phyloP scores from a whole-genome alignment of 2,797 vertebrate species.

The Vultur gryphus region DNA sequence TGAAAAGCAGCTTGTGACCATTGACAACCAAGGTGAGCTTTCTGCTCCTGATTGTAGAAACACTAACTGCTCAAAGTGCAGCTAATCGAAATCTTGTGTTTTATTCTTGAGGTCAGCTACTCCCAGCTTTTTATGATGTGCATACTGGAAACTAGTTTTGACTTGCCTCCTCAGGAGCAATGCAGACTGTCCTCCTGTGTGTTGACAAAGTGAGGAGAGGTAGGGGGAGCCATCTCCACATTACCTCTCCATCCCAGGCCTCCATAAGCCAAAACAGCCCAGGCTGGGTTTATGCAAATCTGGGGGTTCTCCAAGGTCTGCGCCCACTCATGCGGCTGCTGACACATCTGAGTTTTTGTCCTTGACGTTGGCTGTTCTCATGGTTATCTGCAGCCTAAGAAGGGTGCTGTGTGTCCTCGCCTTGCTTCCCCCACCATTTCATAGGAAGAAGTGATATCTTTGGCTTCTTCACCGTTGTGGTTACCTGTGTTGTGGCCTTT shows the following conservation, averaged over 20 bases:
- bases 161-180: background rate
- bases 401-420: background rate
- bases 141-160: background rate
- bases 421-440: background rate
- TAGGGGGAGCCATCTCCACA: background rate
- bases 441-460: fast-evolving
- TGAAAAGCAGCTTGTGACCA: constrained; percentile 83
- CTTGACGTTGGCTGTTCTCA: background rate
- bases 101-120: background rate
- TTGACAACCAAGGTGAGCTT: constrained; percentile 81
- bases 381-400: background rate
- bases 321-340: background rate
- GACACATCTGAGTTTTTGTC: background rate
- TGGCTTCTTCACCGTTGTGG: background rate
- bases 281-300: background rate
- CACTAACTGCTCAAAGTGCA: background rate
- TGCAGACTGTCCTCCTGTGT: background rate
- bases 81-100: background rate
- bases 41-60: background rate
- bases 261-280: background rate
- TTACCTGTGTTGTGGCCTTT: background rate
- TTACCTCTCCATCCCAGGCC: background rate
- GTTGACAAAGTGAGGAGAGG: background rate
- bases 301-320: background rate
- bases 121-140: background rate